A percentile compares a stretch with the other conserved stretches of the same genome.
phyloP scores from a whole-genome alignment of 2,888 invertebrate species.

The Alviniconcha strummeri region DNA sequence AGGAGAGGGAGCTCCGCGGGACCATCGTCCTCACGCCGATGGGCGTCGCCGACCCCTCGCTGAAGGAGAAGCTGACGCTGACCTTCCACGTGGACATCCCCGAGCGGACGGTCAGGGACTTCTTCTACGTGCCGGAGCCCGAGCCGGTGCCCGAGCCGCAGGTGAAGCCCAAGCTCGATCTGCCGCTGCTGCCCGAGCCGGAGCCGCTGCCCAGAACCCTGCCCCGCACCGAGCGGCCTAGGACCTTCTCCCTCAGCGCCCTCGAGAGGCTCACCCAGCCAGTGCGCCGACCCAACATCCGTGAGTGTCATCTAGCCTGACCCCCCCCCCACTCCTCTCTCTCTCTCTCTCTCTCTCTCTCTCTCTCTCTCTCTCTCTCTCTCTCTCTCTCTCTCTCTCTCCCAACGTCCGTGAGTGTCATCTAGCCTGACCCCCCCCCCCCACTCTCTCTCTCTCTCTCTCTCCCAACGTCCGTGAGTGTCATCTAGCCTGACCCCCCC shows the following conservation, averaged over 20 bases:
- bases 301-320: background rate
- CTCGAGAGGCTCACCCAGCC: slow-evolving; percentile 11
- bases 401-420: no score
- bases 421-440: no score
- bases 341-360: background rate
- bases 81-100: slow-evolving; percentile 59
- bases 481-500: background rate
- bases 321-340: background rate
- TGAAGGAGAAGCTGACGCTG: slow-evolving; percentile 46
- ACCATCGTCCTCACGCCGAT: slow-evolving; percentile 53
- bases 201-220: background rate
- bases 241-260: slow-evolving; percentile 2
- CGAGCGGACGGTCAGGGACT: slow-evolving; percentile 55
- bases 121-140: slow-evolving; percentile 5
- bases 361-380: background rate
- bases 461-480: background rate
- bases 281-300: background rate
- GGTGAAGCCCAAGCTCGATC: slow-evolving; percentile 7
- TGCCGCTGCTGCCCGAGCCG: background rate
- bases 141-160: slow-evolving; percentile 15
- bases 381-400: background rate
- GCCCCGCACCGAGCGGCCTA: background rate
- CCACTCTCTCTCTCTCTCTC: slow-evolving; percentile 3
- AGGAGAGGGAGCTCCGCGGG: slow-evolving; percentile 54
- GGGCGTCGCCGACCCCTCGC: slow-evolving; percentile 43